Conservation (phyloP, 2,888 invertebrate species). For the Lucinisca nassula region DNA sequence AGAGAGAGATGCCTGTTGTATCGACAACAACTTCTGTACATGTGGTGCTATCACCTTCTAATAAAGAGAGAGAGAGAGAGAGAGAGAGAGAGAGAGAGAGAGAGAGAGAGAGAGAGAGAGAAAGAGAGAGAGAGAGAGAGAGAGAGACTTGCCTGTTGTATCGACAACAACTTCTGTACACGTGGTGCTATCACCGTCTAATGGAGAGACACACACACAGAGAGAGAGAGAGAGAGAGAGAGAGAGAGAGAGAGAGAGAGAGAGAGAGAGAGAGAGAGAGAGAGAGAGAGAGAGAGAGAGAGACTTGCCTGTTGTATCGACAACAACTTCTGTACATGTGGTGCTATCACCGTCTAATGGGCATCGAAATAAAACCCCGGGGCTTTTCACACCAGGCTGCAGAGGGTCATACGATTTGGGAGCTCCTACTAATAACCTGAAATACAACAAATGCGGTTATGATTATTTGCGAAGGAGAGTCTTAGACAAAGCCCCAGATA, state of each 20-base stretch:
- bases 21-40: constrained; percentile 60
- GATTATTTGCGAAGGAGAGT: no score
- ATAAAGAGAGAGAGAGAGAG: no score
- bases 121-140: no score
- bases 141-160: constrained; percentile 63
- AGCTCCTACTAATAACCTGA: constrained; percentile 73
- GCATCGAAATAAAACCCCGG: constrained; percentile 70
- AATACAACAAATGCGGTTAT: no score
- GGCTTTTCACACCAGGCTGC: constrained; percentile 57
- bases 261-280: no score
- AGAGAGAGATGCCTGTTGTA: constrained; percentile 47
- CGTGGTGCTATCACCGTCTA: constrained; percentile 46
- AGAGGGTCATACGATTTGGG: constrained; percentile 63
- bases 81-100: no score
- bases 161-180: constrained; percentile 60
- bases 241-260: no score
- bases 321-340: constrained; percentile 43
- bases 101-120: no score
- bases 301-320: constrained; percentile 65
- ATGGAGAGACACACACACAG: no score
- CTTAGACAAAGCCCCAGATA: no score
- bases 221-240: no score
- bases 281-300: no score
- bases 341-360: constrained; percentile 55
- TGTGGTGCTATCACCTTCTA: constrained; percentile 46